These are phyloP conservation scores for Hemibagrus guttatus DNA, from an alignment of 2,797 vertebrate genomes.

Conservation along the genomic window DNA sequence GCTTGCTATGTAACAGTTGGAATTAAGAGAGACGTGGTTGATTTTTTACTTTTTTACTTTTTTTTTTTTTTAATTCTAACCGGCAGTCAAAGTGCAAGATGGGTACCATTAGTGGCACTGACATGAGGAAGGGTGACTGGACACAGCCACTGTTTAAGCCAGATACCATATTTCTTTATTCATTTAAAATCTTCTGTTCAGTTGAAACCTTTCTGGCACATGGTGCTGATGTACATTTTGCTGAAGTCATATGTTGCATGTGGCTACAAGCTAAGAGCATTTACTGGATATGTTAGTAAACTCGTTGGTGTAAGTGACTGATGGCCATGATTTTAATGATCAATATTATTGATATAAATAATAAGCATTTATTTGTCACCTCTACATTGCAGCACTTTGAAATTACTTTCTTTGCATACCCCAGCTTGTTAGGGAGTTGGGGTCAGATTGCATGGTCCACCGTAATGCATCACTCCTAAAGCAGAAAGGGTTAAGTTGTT, in stretches of 20 bases:
- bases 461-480: neutral
- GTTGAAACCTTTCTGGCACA: neutral
- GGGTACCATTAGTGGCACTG: neutral
- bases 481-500: neutral
- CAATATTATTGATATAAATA: neutral
- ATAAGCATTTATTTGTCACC: neutral
- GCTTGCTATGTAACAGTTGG: no score
- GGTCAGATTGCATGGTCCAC: neutral
- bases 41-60: no score
- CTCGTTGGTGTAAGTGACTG: neutral
- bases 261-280: neutral
- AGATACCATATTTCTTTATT: no score
- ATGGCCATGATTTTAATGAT: neutral
- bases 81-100: neutral
- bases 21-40: neutral
- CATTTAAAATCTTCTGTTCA: neutral
- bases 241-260: neutral
- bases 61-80: neutral
- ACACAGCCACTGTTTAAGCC: no score
- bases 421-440: neutral
- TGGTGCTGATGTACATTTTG: neutral
- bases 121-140: no score
- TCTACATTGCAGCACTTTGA: neutral
- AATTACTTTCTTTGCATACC: neutral
- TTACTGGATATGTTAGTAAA: neutral